Base-by-base conservation (phyloP, 2,888 invertebrate genomes). In the Lasiommata megera region DNA sequence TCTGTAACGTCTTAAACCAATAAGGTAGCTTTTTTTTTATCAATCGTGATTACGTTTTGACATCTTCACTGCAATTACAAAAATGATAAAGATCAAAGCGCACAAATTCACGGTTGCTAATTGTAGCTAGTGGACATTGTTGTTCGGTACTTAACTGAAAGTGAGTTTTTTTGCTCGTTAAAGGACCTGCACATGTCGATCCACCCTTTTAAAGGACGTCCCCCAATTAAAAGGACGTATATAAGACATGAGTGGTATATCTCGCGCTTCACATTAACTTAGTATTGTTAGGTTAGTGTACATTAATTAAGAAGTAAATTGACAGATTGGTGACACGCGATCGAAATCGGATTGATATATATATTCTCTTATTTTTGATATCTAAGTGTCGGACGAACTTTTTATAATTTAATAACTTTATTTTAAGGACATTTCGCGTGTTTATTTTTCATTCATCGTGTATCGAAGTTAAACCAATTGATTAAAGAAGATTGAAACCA, bases 181-280 rank as follows among this genome's bases (percentile, higher is more conserved):
- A 44, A 44, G 28, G 48, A 54, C 17, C 46, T 53, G 56, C 58
- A 54, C 36, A 62, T 55, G 57, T 55, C 41, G 55, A 38, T 16
- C 58, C 38, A 43, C 37, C 51, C 54, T 54, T 58, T 51, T 60
- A 37, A 58, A 58, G 55, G 31, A 17, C 37, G 41, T 31, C 3
- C 23, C 50, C 29, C 48, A 54, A 63, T 62, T 56, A 53, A 54
- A 55, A 28, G n/a, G 18, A 41, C 9, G 47, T 63, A 57, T 58
- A 58, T 51, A 58, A 60, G 54, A 34, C 28, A 37, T 17, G 36
- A 46, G 7, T 53, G 36, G 28, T 43, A 23, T 50, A 57, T 34
- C 47, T 47, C 34, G 41, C 2, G 28, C 53, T 44, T 53, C 48
- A 55, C 52, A 41, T 36, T 8, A 29, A 16, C 7, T 60, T 36